Evolutionary conservation across 2,888 invertebrate genomes (phyloP), one percentile per base, ranked within the genome.

Genomic region (Drosophila affinis): DNA sequence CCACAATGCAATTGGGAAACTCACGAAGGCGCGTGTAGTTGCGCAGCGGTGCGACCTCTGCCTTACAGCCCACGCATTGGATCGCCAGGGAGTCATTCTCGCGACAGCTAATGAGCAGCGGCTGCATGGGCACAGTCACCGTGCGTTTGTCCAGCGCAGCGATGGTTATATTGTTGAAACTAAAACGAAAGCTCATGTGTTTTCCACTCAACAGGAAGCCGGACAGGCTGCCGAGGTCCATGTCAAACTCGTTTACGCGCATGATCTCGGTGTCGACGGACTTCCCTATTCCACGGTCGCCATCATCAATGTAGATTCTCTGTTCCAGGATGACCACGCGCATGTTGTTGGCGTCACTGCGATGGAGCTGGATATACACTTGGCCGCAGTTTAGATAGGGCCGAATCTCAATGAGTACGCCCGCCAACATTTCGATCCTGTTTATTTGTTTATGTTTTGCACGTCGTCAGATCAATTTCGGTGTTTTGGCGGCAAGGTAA

Each of bases 1-100:
- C 91, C 21, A 91, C 83, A 4, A 90, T 72, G 2, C 91, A 88
- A 3, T 84, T 89, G 12, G 92, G 91, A 54, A 81, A 92, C 61
- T 91, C 91, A 1, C 90, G 77, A 34, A 91, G 64, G 9, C 91
- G 76, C 10, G 74, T 72, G 48, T 88, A 90, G 1, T 27, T 48
- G 12, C 60, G 53, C 9, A 55, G 46, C 3, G 57, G 55, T 14
- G 75, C 75, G 39, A 91, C n/a, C 21, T 64, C 58, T 9, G 62
- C 60, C 3, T 78, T 59, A 52, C 91, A 91, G 12, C 85, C 82
- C 24, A 62, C 70, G 57, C 91, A 91, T 3, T 77, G 63, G 17
- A 91, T 24, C 6, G 74, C 46, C 4, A 83, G 32, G 14, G 39
- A 10, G 1, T 76, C 34, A 0, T 56, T 32, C 39, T 81, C 78